A percentile compares a stretch with the other conserved stretches of the same genome.
Evolutionary conservation across 2,797 vertebrate genomes (phyloP).

Genomic region (Bradypodion ventrale): DNA sequence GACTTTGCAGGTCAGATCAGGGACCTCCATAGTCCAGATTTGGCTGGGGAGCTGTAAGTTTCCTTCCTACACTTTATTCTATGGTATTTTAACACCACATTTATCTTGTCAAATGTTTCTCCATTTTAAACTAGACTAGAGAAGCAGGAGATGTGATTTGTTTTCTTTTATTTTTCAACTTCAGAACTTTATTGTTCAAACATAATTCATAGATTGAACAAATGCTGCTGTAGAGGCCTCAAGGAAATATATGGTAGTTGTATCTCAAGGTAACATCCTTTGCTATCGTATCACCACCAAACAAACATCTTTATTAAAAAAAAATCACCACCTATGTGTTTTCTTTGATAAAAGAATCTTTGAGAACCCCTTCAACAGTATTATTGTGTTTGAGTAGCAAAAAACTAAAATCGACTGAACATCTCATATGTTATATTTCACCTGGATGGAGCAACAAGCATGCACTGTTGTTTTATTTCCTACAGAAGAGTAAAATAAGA

Average conservation of each 20-base stretch:
- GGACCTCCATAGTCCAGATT: neutral
- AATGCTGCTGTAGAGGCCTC: neutral
- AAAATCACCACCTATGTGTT: slow-evolving; percentile 51
- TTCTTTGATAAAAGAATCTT: slow-evolving; percentile 34
- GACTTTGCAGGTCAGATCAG: neutral
- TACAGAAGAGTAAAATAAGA: slow-evolving; percentile 26
- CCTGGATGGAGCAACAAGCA: slow-evolving; percentile 41
- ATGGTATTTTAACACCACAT: neutral
- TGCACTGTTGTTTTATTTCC: slow-evolving; percentile 43
- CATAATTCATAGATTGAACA: neutral
- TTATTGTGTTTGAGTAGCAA: slow-evolving; percentile 42
- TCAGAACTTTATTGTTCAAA: slow-evolving; percentile 13
- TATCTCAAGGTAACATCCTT: slow-evolving; percentile 34
- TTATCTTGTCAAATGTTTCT: neutral
- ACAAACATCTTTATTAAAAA: too few species aligned
- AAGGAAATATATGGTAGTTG: neutral
- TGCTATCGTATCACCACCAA: slow-evolving; percentile 39
- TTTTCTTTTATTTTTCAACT: slow-evolving; percentile 22
- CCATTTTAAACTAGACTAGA: neutral
- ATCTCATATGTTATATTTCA: slow-evolving; percentile 48
- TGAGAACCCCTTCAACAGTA: slow-evolving; percentile 28
- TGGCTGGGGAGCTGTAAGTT: neutral
- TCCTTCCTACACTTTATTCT: neutral
- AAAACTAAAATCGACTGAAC: slow-evolving; percentile 39
- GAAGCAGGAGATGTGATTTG: neutral